phyloP scores from a whole-genome alignment of 2,113 vertebrate species.

The Craseonycteris thonglongyai region DNA sequence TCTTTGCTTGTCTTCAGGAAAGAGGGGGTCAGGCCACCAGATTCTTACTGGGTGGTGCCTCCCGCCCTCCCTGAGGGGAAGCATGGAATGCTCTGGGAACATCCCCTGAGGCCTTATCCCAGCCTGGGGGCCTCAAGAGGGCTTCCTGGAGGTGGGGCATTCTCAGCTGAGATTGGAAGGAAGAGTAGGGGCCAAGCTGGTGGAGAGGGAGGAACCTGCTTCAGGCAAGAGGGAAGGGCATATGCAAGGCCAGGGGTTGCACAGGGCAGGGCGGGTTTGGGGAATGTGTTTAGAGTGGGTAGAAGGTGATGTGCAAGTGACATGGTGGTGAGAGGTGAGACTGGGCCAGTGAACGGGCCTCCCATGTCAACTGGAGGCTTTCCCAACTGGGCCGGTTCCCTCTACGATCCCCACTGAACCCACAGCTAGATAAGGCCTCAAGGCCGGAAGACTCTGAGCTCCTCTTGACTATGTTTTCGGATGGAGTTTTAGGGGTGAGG shows the following conservation, averaged over 20 bases:
- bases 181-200: not conserved
- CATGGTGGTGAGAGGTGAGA: accelerated
- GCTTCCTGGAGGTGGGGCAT: not conserved
- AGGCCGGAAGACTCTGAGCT: accelerated
- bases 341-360: not conserved
- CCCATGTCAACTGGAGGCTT: accelerated
- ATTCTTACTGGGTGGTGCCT: accelerated
- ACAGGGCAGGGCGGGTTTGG: not conserved
- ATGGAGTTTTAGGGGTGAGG: not conserved
- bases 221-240: not conserved
- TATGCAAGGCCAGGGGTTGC: too few relatives aligned
- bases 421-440: not conserved
- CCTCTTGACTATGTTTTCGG: not conserved
- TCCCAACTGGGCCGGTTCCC: accelerated
- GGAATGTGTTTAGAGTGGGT: not conserved
- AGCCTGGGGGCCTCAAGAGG: not conserved
- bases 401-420: not conserved
- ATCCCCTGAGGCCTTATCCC: not conserved
- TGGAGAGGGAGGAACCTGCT: not conserved
- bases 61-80: not conserved
- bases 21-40: not conserved
- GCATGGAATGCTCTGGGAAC: not conserved
- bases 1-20: not conserved
- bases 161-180: not conserved
- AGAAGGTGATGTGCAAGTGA: not conserved